Conservation (phyloP, 2,113 vertebrate genomes). For the Epinephelus fuscoguttatus region DNA sequence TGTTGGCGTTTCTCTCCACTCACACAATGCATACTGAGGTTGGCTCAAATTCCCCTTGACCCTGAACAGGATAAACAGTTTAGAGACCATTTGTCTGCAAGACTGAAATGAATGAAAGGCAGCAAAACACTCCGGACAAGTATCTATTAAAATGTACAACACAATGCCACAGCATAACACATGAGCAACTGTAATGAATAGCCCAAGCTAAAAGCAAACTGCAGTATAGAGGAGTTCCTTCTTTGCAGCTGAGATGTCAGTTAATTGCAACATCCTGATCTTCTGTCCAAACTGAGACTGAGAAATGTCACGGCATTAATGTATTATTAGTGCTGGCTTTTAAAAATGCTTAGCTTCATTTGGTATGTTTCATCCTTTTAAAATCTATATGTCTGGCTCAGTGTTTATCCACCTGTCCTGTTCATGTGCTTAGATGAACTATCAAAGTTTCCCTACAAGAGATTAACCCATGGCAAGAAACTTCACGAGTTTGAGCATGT, state of each 20-base stretch:
- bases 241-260: not conserved
- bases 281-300: not conserved
- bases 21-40: slow-evolving; percentile 1
- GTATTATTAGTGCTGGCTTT: not conserved
- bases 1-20: not conserved
- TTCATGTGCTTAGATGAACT: too few species aligned
- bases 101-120: not conserved
- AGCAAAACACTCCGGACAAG: not conserved
- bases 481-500: too few species aligned
- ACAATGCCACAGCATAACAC: not conserved
- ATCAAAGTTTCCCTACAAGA: not conserved
- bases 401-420: too few species aligned
- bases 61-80: not conserved
- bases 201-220: too few species aligned
- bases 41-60: not conserved
- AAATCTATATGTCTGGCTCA: too few species aligned
- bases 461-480: too few species aligned
- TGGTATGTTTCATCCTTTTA: not conserved
- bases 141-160: not conserved
- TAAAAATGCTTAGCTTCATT: not conserved
- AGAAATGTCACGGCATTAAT: not conserved
- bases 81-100: not conserved
- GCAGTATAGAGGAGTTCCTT: not conserved
- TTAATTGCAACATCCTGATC: not conserved
- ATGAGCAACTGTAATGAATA: not conserved